Conservation (phyloP, 2,797 vertebrate species). For the Staurois parvus region DNA sequence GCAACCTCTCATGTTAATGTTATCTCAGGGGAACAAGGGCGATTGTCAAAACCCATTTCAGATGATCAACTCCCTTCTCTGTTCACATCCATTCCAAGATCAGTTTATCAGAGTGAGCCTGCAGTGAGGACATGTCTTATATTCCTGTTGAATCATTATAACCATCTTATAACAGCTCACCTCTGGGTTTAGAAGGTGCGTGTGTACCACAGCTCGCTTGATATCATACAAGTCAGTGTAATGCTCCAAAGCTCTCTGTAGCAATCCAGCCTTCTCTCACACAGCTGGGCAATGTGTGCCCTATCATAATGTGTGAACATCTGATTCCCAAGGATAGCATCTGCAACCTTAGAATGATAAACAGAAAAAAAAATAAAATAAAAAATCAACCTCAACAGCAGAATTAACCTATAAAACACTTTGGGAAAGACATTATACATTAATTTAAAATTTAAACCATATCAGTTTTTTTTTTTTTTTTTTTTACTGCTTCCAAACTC, state of each 20-base stretch:
- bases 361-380: neutral
- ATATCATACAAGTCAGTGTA: constrained; percentile 90
- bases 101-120: neutral
- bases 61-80: neutral
- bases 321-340: constrained; percentile 93
- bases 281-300: constrained; percentile 90
- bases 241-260: constrained; percentile 90
- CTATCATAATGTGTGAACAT: constrained; percentile 95
- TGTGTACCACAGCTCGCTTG: constrained; percentile 90
- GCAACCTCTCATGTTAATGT: too few species aligned
- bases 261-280: constrained; percentile 91
- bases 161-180: constrained; percentile 68
- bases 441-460: neutral
- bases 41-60: neutral
- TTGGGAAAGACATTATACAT: neutral
- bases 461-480: too few species aligned
- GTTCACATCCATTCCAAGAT: neutral
- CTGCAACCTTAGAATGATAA: constrained; percentile 82
- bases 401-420: neutral
- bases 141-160: neutral
- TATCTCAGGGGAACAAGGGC: too few species aligned
- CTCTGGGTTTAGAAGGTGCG: constrained; percentile 89
- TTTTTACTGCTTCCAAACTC: too few species aligned
- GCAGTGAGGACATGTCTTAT: neutral
- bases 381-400: neutral